Evolutionary conservation across 2,888 invertebrate genomes (phyloP), one percentile per base, ranked within the genome.

Genomic region (Eupithecia tripunctaria): DNA sequence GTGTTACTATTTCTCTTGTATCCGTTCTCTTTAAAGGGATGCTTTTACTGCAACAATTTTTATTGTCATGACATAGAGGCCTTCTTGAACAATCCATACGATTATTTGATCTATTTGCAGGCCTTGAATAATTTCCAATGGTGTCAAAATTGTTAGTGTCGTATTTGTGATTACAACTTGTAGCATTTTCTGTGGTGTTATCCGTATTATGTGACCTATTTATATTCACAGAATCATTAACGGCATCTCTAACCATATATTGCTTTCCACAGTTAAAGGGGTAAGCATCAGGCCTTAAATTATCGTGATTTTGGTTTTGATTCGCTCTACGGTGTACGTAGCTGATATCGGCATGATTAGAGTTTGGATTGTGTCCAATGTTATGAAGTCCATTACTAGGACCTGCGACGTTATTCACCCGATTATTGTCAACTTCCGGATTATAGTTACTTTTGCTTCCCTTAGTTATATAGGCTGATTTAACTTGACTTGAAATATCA

Each of bases 21-120:
- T 59, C 62, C 14, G 71, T 70, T 73, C 64, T 68, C 36, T 56
- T 76, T 36, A 68, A 62, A 29, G 65, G 47, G 5, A 68, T 67
- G 15, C 32, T 51, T 7, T 68, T 64, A 65, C 51, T 41, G 12
- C 56, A 21, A 43, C 56, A 47, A 38, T 68, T 18, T 25, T 29
- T 25, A 25, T n/a, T 25, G 27, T 56, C 29, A 59, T 4, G 1
- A 64, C 12, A 5, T 36, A 18, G 6, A 14, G 25, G 4, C 41
- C 14, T 63, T 36, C 32, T 29, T 32, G n/a, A 5, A n/a, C 6
- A 63, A 4, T 63, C 36, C 1, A 32, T 63, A 12, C 25, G 4
- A 25, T 25, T 21, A 56, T 56, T 56, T 14, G 56, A 56, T n/a
- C 14, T 56, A 25, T 25, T 56, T 56, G 25, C 56, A 56, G 12